Conservation (phyloP, 2,888 invertebrate species). For the Parnassius glacialis region DNA sequence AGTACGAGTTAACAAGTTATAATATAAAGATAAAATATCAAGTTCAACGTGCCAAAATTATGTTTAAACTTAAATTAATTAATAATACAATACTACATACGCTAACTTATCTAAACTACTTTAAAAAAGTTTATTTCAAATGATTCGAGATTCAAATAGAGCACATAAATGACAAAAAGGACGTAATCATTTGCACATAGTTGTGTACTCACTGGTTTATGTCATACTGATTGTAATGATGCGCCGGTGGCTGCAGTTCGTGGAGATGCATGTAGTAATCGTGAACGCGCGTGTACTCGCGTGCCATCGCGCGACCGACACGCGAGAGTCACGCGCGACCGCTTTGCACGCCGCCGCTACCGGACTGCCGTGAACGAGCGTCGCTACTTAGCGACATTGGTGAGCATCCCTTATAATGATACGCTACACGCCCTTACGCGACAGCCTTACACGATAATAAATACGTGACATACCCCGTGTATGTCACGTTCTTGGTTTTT, state of each 20-base stretch:
- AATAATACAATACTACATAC: too few species aligned
- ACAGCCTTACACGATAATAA: background rate
- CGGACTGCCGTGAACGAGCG: constrained; percentile 20
- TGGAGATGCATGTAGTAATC: constrained; percentile 52
- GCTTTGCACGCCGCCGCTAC: constrained; percentile 28
- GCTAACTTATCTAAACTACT: too few species aligned
- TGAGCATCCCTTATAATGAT: constrained; percentile 9
- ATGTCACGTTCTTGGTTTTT: background rate
- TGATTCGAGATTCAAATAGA: too few species aligned
- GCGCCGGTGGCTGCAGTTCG: constrained; percentile 47
- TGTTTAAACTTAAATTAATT: too few species aligned
- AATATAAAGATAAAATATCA: too few species aligned
- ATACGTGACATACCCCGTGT: background rate
- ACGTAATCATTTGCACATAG: background rate
- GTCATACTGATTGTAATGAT: constrained; percentile 44
- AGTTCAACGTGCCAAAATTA: too few species aligned
- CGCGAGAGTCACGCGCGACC: constrained; percentile 29
- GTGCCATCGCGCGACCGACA: constrained; percentile 45
- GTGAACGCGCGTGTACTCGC: constrained; percentile 50
- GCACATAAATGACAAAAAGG: too few species aligned
- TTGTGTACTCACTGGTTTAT: constrained; percentile 48
- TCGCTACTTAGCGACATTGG: constrained; percentile 5
- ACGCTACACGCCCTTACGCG: constrained; percentile 1
- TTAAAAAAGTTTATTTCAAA: too few species aligned
- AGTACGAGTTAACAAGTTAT: too few species aligned